Evolutionary conservation across 2,888 invertebrate genomes (phyloP), one percentile per base, ranked within the genome.

Genomic region (Venusia cambrica): DNA sequence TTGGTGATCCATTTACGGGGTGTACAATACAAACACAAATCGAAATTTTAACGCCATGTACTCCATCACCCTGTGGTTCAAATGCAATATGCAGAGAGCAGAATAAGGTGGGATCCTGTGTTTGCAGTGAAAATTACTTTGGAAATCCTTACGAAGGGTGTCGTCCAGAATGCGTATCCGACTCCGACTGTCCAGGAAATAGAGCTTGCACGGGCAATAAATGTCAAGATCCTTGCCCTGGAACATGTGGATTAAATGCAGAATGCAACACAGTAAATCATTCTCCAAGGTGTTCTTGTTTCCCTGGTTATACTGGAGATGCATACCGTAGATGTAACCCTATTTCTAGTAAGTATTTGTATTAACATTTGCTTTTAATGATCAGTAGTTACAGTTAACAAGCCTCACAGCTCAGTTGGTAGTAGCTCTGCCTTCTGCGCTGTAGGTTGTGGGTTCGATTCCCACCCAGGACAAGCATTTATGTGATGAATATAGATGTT

Each of bases 131-230:
- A 24, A 92, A 90, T 44, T 91, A 92, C 62, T 90, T 91, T 50
- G 95, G 95, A 40, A 92, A 93, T 69, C 94, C 94, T 12, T 92
- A 93, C 52, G 92, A 92, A 73, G 92, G 92, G 9, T 94, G 94
- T 69, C 89, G 92, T 24, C 94, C 94, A 5, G 93, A 94, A 75
- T 94, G 94, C 72, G 81, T 91, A 0, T 69, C 91, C 19, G 92
- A 92, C 62, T 90, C 92, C 0, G 94, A 93, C 56, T 94, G 94
- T 66, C 78, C 91, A 1, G 90, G 92, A 17, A 91, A 92, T 61
- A 90, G 87, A 62, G 93, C 94, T 1, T 94, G 94, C 50, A 88
- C 92, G 17, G 89, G 90, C 47, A 92, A 91, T 54, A 93, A 93
- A 74, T 94, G 94, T 65, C 88, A 89, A 58, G 91, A 93, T 66